Evolutionary conservation across 2,113 vertebrate genomes (phyloP).

Genomic region (Aythya baeri): DNA sequence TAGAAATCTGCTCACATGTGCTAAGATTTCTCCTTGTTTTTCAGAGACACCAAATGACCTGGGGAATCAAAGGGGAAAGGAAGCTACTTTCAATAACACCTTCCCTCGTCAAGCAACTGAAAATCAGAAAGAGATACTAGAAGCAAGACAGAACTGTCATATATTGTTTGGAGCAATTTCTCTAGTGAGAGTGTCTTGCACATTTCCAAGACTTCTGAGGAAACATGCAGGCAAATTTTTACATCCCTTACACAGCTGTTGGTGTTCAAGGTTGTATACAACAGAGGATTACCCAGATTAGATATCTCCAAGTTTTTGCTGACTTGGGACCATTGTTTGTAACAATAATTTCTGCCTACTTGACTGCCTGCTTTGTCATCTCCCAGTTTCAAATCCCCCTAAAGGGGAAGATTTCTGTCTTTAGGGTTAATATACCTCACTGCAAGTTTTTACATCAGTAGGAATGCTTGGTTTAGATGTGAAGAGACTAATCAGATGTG

Average conservation of each 20-base stretch:
- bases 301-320: neutral
- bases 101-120: neutral
- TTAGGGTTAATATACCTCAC: neutral
- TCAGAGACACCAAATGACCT: neutral
- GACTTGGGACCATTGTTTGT: neutral
- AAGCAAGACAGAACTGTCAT: neutral
- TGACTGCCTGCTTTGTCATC: neutral
- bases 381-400: neutral
- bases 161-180: neutral
- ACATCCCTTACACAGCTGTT: neutral
- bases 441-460: neutral
- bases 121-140: neutral
- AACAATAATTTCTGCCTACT: neutral
- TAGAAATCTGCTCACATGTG: neutral
- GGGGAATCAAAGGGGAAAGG: neutral
- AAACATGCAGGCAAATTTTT: neutral
- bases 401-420: neutral
- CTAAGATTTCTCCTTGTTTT: neutral
- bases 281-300: neutral
- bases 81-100: neutral
- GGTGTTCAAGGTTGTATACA: neutral
- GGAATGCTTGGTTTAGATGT: neutral
- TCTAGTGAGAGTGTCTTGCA: fast-evolving
- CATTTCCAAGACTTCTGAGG: neutral
- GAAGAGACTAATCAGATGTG: neutral